Base-by-base conservation (phyloP, 2,113 vertebrate species). In the Aldabrachelys gigantea region DNA sequence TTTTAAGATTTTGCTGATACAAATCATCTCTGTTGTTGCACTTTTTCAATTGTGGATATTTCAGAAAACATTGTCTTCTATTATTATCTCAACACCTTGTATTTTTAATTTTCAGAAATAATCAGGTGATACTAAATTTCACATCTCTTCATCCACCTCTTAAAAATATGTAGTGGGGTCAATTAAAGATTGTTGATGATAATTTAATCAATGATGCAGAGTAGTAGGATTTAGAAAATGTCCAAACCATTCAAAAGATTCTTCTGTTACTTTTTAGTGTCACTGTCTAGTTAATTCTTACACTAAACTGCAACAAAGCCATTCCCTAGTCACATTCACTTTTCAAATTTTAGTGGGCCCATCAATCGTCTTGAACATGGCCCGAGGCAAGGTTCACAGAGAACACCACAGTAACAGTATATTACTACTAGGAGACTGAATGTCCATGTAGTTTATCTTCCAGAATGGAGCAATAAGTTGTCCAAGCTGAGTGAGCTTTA, bases 371-470 rank as follows among this genome's bases (percentile, higher is more conserved):
- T 69, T 52, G 31, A 96, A 94, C 84, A 95, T 86, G 94, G 95
- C 92, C 88, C 86, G 82, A 93, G 84, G 89, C 96, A 96, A 95
- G 85, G 79, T 95, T 94, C 93, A 82, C 22, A 53, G 62, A 91
- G 82, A 97, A 81, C 78, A 92, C 87, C 11, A 47, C 69, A 91
- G 88, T 93, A 97, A 93, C 81, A 81, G 57, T 97, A 41, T 97
- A 91, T 97, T 97, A 93, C 80, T 90, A 84, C 92, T 95, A 94
- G 85, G 47, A 89, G 84, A 56, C 59, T 95, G 88, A 93, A 94
- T 88, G 97, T 97, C 95, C 16, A 80, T 89, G 81, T 81, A 95
- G 82, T 95, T 96, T 96, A 87, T 97, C 95, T 96, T 97, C 95
- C 85, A 95, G 87, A 96, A 88, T 90, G 75, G 87, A 97, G 50